Evolutionary conservation across 2,113 vertebrate genomes (phyloP), one percentile per base, ranked within the genome.

Genomic region (Macrotus californicus): DNA sequence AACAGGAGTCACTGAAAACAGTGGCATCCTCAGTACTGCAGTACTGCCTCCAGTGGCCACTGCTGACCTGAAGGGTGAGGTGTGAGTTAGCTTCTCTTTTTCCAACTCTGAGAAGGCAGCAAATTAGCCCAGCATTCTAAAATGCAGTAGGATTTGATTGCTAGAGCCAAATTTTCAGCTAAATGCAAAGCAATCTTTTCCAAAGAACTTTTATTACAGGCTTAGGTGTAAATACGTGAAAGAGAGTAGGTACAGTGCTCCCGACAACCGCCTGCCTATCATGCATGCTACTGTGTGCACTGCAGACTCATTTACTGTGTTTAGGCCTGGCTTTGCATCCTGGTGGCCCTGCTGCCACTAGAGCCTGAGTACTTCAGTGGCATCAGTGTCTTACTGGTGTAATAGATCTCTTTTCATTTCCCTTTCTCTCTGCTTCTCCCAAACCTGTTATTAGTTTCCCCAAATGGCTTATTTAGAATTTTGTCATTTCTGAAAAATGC

Each of bases 191-290:
- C 56, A 89, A 6, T 73, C 82, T 11, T 94, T 96, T 92, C 87
- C 48, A 96, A 93, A 94, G 91, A 89, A 83, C 36, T 93, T 87
- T 81, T 95, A 50, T 82, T 96, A 87, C 41, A 77, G 89, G 46
- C 46, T 69, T 92, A 83, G 69, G 2, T 87, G 70, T 92, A 95
- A 91, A 83, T 84, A 96, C 46, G 70, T 67, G 69, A 94, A 61
- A 52, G 36, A 93, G 94, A 95, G 24, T 41, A 79, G 91, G 66
- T 93, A 39, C 31, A 80, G 34, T n/a, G 39, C 75, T 84, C 34
- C 82, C 85, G 41, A 96, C 91, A 89, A 83, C 54, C 10, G 36
- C 31, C 52, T 26, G 66, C 29, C 76, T 93, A 10, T 88, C 70
- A 52, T 80, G 59, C 95, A 56, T 80, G 59, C 95, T 91, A 31